These are phyloP conservation scores for Leuciscus waleckii DNA, from an alignment of 2,797 vertebrate species.

Conservation along the genomic window DNA sequence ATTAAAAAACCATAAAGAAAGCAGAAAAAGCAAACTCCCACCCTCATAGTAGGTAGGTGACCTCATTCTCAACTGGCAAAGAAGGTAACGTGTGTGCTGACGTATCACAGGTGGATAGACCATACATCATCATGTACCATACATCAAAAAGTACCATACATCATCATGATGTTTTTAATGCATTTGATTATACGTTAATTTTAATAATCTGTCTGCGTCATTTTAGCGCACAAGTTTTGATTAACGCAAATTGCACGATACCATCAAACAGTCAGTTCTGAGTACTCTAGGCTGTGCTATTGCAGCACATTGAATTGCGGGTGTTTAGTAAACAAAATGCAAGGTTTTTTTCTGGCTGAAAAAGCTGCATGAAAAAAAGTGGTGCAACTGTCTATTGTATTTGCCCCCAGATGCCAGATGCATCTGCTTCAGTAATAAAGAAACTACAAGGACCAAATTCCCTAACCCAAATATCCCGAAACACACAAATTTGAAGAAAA, in stretches of 20 bases:
- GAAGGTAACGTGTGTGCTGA: background rate
- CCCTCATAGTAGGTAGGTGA: conserved; percentile 30
- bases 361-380: background rate
- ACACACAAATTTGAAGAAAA: background rate
- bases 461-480: background rate
- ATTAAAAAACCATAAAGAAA: conserved; percentile 60
- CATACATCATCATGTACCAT: no score
- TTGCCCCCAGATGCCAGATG: background rate
- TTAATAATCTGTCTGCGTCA: background rate
- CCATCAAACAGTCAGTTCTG: background rate
- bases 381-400: background rate
- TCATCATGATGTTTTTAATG: background rate
- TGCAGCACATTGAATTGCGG: background rate
- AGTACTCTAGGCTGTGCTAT: background rate
- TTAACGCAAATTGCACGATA: background rate
- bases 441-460: background rate
- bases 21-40: conserved; percentile 23
- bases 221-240: conserved; percentile 11
- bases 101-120: background rate
- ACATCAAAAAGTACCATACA: background rate
- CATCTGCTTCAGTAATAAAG: background rate
- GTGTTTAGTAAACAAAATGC: background rate
- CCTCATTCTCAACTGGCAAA: conserved; percentile 32
- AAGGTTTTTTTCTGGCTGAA: background rate
- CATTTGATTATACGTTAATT: background rate